Conservation (phyloP, 2,113 vertebrate species). For the Sciurus niger region DNA sequence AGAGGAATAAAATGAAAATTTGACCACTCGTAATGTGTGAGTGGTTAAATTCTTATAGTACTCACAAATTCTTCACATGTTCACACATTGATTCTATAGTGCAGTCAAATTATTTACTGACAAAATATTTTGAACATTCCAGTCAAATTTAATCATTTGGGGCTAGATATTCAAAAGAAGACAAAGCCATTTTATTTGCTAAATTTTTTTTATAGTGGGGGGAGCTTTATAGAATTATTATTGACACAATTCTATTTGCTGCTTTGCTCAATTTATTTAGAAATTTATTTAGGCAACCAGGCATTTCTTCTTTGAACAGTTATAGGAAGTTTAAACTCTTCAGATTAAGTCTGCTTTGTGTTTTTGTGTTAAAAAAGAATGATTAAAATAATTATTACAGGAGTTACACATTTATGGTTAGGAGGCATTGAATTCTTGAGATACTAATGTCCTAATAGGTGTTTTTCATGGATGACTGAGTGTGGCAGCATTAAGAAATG, state of each 20-base stretch:
- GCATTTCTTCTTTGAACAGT: conserved; percentile 30
- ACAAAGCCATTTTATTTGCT: not conserved
- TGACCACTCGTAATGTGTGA: conserved; percentile 38
- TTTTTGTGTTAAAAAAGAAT: conserved; percentile 44
- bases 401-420: not conserved
- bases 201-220: not conserved
- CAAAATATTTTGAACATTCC: conserved; percentile 45
- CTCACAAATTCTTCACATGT: conserved; percentile 18
- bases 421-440: conserved; percentile 53
- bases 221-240: not conserved
- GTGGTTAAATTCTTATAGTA: conserved; percentile 36
- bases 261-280: conserved; percentile 52
- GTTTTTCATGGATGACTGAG: conserved; percentile 26
- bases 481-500: not conserved
- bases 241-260: not conserved
- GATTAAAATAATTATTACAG: conserved; percentile 37
- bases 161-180: conserved; percentile 77
- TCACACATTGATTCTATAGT: conserved; percentile 12
- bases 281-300: conserved; percentile 26
- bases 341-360: not conserved
- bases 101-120: conserved; percentile 48
- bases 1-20: conserved; percentile 61
- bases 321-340: conserved; percentile 34
- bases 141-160: conserved; percentile 65
- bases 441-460: not conserved